Percentiles rank a stretch among this genome's conserved stretches.
Evolutionary conservation across 1,140 invertebrate genomes (phyloP).

Genomic region (Lepidostoma basale): DNA sequence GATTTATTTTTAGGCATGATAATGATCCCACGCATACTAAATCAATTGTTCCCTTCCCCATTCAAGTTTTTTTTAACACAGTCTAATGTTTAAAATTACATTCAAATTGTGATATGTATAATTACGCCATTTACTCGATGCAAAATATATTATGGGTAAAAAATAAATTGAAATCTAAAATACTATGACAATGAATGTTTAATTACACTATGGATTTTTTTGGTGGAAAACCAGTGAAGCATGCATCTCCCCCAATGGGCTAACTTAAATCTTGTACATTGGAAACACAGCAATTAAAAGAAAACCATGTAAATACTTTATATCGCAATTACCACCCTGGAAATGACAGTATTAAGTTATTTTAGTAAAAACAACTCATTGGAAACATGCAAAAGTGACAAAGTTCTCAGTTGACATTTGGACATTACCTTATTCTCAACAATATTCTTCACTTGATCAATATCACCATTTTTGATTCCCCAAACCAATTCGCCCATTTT

Average conservation of each 20-base stretch:
- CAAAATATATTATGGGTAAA: too few species aligned
- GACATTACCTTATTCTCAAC: slow-evolving; percentile 85
- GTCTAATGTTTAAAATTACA: too few species aligned
- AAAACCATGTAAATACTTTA: too few species aligned
- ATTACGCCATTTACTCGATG: too few species aligned
- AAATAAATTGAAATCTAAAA: too few species aligned
- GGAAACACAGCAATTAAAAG: background rate
- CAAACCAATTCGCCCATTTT: slow-evolving; percentile 83
- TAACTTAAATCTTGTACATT: background rate
- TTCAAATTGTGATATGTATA: too few species aligned
- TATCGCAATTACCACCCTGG: too few species aligned
- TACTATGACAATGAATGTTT: too few species aligned
- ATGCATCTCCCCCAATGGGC: background rate
- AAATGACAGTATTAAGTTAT: too few species aligned
- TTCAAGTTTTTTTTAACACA: too few species aligned
- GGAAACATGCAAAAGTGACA: background rate
- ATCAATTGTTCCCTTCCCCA: too few species aligned
- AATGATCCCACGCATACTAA: background rate
- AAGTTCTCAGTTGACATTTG: background rate
- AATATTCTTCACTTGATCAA: slow-evolving; percentile 87
- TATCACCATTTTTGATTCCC: slow-evolving; percentile 94
- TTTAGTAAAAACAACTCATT: too few species aligned
- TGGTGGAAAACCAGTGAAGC: background rate
- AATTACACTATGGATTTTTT: background rate
- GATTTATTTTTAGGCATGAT: background rate